A percentile compares a stretch with the other conserved stretches of the same genome.
These are phyloP conservation scores for Rhysida immarginata DNA, from an alignment of 1,140 invertebrate species.

Conservation along the genomic window DNA sequence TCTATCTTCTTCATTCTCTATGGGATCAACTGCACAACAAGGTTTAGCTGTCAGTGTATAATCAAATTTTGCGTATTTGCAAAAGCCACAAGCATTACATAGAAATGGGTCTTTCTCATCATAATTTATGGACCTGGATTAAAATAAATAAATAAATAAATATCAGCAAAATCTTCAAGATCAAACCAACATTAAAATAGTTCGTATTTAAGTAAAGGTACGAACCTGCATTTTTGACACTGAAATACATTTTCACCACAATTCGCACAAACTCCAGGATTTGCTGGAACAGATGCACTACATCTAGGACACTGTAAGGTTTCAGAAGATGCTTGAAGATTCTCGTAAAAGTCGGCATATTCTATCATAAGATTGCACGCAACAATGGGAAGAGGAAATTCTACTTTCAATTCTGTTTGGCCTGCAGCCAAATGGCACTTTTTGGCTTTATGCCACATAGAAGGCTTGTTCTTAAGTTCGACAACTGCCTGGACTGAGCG, in stretches of 20 bases:
- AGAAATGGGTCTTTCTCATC: conserved; percentile 98
- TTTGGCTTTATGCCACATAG: conserved; percentile 92
- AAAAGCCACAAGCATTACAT: conserved; percentile 96
- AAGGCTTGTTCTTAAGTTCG: conserved; percentile 87
- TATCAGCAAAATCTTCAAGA: conserved; percentile 4
- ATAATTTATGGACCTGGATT: conserved; percentile 80
- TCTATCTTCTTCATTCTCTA: conserved; percentile 90
- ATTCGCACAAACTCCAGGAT: conserved; percentile 92
- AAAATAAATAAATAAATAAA: conserved; percentile 11
- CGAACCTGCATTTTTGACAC: conserved; percentile 83
- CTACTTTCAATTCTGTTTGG: conserved; percentile 90
- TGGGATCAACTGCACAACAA: conserved; percentile 89
- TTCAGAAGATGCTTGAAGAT: conserved; percentile 57
- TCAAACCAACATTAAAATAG: background rate
- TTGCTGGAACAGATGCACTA: conserved; percentile 86
- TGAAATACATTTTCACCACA: conserved; percentile 98
- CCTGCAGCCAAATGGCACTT: conserved; percentile 72
- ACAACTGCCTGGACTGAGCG: conserved; percentile 88
- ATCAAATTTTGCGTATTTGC: conserved; percentile 99
- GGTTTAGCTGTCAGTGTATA: conserved; percentile 72
- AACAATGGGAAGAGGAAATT: conserved; percentile 88
- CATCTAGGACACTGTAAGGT: conserved; percentile 91
- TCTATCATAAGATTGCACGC: conserved; percentile 99
- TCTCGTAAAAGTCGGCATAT: conserved; percentile 95
- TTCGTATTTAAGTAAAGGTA: background rate